Evolutionary conservation across 2,888 invertebrate species (phyloP), one percentile per base, ranked within the genome.

Genomic region (Ypsolopha sequella): DNA sequence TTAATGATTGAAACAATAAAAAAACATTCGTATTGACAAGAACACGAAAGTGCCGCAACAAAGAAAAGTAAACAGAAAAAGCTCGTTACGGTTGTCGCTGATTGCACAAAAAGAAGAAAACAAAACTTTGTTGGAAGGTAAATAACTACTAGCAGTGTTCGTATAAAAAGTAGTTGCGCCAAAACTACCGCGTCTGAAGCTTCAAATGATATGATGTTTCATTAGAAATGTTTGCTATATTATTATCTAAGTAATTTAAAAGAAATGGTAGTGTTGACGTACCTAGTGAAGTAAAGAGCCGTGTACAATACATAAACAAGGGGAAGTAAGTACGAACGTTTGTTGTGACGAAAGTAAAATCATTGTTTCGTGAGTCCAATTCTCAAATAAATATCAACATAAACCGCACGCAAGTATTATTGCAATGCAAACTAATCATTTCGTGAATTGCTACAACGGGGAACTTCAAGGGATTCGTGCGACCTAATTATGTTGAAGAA

Each of bases 11-110:
- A 43, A 43, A 43, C 24, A 43, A 43, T 14, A 43, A 6, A 43
- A 41, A 41, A 46, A 43, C 14, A 14, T 9, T 33, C 4, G n/a
- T 11, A 35, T 8, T 35, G 45, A 46, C 24, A 35, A 10, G 34
- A 46, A 34, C 35, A 11, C 44, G 10, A 44, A 35, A 46, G 36
- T 3, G 52, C 49, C 41, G 41, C 34, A 46, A 45, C 34, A 36
- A 47, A 47, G 14, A 36, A 47, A 36, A 47, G 36, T 47, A 36
- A 36, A 47, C 38, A 47, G 36, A 47, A 64, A 66, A 65, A 66
- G 57, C 61, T 63, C 56, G 62, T 62, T 60, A 59, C 66, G 65
- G 63, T 60, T 65, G 65, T 63, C 63, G 64, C 65, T 65, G 65
- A 60, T 66, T 65, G 56, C 56, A 56, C 64, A 66, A 67, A 70